A percentile compares a stretch with the other conserved stretches of the same genome.
These are phyloP conservation scores for Cheirogaleus major DNA, from an alignment of 2,797 vertebrate genomes.

Conservation along the genomic window DNA sequence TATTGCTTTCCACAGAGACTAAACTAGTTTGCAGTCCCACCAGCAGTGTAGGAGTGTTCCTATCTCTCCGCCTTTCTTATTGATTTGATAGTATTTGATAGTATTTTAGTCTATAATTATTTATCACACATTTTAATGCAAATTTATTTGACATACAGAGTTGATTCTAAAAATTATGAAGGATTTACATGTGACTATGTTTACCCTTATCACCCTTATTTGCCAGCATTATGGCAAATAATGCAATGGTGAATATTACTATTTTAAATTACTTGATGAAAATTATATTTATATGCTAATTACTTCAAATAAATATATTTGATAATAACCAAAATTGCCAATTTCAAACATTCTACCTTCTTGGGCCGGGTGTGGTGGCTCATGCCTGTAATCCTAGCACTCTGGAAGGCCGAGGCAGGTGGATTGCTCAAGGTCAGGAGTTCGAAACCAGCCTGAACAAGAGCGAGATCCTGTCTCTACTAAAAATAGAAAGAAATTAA, in stretches of 20 bases:
- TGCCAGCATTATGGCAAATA: not conserved
- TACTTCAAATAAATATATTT: not conserved
- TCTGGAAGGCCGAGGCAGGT: too few species aligned
- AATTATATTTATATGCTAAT: not conserved
- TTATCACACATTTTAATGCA: not conserved
- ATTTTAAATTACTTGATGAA: conserved; percentile 4
- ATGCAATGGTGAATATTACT: not conserved
- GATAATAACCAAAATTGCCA: not conserved
- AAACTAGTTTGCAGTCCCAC: too few species aligned
- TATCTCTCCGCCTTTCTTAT: too few species aligned
- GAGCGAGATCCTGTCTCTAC: too few species aligned
- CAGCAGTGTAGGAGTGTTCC: too few species aligned
- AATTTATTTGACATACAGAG: not conserved
- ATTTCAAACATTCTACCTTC: not conserved
- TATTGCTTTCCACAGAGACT: too few species aligned
- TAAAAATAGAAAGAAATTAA: too few species aligned
- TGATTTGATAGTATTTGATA: too few species aligned
- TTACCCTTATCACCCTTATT: not conserved
- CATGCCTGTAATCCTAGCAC: too few species aligned
- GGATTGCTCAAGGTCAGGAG: too few species aligned
- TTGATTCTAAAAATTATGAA: conserved; percentile 13
- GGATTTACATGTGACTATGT: not conserved
- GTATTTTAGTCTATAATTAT: conserved; percentile 31
- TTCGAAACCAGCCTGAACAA: too few species aligned
- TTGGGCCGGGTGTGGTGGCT: too few species aligned